Evolutionary conservation across 2,797 vertebrate genomes (phyloP), one percentile per base, ranked within the genome.

Genomic region (Gorsachius magnificus): DNA sequence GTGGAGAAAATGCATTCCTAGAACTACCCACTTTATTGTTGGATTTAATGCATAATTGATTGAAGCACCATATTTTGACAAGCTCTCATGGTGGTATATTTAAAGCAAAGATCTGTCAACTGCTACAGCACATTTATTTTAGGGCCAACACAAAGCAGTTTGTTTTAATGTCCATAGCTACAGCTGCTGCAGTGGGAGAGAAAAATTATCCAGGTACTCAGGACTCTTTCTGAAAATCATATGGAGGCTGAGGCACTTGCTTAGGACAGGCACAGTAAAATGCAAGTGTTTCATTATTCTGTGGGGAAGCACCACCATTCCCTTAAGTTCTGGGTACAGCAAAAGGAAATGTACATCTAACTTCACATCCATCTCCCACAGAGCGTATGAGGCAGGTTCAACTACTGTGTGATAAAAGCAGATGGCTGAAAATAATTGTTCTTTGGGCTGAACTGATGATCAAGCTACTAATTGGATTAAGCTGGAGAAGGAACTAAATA

Each of bases 11-110:
- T 29, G 25, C 24, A 61, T 83, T 75, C 41, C 46, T 91, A 71
- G 68, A 83, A 72, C 45, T 78, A 46, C 10, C 17, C 21, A 35
- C 21, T 92, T 90, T 74, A 76, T 28, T 72, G 51, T 18, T 78
- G 38, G 24, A 90, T 94, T 97, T 90, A 90, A 72, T 87, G 22
- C 58, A 56, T 79, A 79, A 76, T 48, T 92, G 41, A 79, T 72
- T 45, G 77, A 92, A 96, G 45, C 10, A 72, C 35, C 70, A 35
- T 79, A 66, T 96, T 96, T 89, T 89, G 81, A 94, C 51, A 84
- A 63, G 56, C 6, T 48, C 19, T 78, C 11, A 35, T 38, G 38
- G 53, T 69, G 35, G 7, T 29, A 17, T 63, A 75, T 84, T 84
- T 93, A 76, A 89, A 82, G 33, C 6, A 87, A 84, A 87, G 80